Base-by-base conservation (phyloP, 2,113 vertebrate genomes). In the Bujurquina vittata region DNA sequence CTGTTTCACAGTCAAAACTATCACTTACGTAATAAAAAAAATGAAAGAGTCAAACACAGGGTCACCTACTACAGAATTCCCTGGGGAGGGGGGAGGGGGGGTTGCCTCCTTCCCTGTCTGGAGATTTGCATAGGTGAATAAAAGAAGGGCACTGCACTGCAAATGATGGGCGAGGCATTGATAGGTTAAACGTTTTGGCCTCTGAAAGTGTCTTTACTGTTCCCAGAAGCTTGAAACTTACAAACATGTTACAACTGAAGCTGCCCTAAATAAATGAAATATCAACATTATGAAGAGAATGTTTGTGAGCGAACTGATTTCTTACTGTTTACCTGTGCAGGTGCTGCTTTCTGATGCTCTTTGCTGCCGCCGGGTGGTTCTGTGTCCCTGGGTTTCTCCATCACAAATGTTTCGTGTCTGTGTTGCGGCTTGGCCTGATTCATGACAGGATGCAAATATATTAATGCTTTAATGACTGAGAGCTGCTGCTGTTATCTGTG, bases 351-450 rank as follows among this genome's bases (percentile, higher is more conserved):
- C 60, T 88, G 80, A 23, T 52, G 80, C 67, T 82, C 65, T 40
- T 1, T 4, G 20, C 5, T 15, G 10, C 33, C 58, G 7, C 33
- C 81, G 3, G 83, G 40, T 55, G 9, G 14, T 56, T 56, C 83
- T 80, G 37, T 80, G n/a, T 83, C 77, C 93, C 79, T 88, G 29
- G 18, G 75, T 74, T 91, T 94, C 78, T 94, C 95, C 92, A 97
- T 90, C 88, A 96, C 54, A 73, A 96, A 96, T 7, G 96, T 97
- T 65, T 77, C 89, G 1, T 89, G 90, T 80, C 83, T 88, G 75
- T 94, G 29, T 46, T 84, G 49, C 8, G 31, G 43, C 58, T 84
- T 72, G 65, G n/a, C 33, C 89, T 91, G 76, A 79, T 6, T 73
- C 35, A 78, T 10, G 11, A 55, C 1, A 49, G 4, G 11, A 46